These are phyloP conservation scores for Dermatemys mawii DNA, from an alignment of 2,113 vertebrate species.

Conservation along the genomic window DNA sequence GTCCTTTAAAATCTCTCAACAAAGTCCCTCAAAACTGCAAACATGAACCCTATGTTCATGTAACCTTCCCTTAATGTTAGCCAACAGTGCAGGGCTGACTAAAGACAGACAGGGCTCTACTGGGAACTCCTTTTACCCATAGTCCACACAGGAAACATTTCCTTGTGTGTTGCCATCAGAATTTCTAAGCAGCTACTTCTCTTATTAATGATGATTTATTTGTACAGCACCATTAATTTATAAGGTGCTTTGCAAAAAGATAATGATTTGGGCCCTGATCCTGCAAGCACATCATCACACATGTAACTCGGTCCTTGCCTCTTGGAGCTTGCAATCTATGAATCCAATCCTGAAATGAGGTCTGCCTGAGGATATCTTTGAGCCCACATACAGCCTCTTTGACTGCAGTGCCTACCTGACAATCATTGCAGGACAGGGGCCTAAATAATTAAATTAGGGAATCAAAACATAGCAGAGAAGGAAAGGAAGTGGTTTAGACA, in stretches of 20 bases:
- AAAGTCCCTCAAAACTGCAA: not conserved
- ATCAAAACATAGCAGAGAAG: fast-evolving
- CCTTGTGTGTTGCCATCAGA: not conserved
- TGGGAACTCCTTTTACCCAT: not conserved
- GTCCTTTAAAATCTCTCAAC: not conserved
- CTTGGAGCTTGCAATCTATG: not conserved
- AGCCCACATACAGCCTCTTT: not conserved
- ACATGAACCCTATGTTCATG: fast-evolving
- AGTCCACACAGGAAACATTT: not conserved
- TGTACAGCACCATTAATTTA: not conserved
- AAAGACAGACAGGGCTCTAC: not conserved
- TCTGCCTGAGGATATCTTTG: not conserved
- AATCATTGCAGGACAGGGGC: not conserved
- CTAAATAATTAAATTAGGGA: not conserved
- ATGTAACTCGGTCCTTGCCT: not conserved
- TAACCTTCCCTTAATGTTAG: not conserved
- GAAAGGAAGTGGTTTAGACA: not conserved
- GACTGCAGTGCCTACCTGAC: not conserved
- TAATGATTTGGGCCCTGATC: not conserved
- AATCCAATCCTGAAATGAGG: not conserved
- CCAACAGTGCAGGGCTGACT: not conserved
- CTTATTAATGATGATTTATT: not conserved
- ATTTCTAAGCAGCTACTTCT: not conserved
- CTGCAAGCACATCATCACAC: not conserved
- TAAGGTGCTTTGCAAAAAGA: not conserved